Evolutionary conservation across 2,113 vertebrate genomes (phyloP).

Genomic region (Menura novaehollandiae): DNA sequence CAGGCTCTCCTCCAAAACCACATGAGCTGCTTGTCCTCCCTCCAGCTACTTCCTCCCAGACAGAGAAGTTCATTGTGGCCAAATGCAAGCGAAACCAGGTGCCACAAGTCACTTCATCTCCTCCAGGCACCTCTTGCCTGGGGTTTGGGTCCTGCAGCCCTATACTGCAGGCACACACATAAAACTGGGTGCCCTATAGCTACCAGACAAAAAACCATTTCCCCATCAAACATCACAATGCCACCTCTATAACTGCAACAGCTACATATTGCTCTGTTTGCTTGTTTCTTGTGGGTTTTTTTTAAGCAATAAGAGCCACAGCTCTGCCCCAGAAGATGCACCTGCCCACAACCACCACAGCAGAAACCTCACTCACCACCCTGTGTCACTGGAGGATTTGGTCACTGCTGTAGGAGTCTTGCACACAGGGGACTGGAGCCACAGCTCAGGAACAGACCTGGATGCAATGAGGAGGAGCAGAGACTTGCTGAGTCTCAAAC

Average conservation of each 20-base stretch:
- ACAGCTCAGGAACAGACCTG: neutral
- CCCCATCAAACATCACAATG: rapidly evolving
- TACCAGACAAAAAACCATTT: neutral
- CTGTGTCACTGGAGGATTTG: rapidly evolving
- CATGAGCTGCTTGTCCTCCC: neutral
- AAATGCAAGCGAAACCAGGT: neutral
- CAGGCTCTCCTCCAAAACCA: neutral
- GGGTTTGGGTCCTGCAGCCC: neutral
- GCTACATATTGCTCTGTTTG: rapidly evolving
- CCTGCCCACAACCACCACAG: neutral
- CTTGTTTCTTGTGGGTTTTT: rapidly evolving
- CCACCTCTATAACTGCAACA: neutral
- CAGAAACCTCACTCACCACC: rapidly evolving
- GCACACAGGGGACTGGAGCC: rapidly evolving
- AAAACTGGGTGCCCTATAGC: rapidly evolving
- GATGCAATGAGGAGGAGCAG: rapidly evolving
- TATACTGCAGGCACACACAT: rapidly evolving
- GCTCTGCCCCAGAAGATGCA: rapidly evolving
- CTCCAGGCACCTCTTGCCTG: too few relatives aligned
- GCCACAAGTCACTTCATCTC: neutral
- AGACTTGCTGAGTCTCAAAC: rapidly evolving
- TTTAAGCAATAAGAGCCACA: neutral
- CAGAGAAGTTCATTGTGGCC: neutral
- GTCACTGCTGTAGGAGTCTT: neutral
- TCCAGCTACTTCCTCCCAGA: neutral